Base-by-base conservation (phyloP, 2,888 invertebrate genomes). In the Xylota segnis region DNA sequence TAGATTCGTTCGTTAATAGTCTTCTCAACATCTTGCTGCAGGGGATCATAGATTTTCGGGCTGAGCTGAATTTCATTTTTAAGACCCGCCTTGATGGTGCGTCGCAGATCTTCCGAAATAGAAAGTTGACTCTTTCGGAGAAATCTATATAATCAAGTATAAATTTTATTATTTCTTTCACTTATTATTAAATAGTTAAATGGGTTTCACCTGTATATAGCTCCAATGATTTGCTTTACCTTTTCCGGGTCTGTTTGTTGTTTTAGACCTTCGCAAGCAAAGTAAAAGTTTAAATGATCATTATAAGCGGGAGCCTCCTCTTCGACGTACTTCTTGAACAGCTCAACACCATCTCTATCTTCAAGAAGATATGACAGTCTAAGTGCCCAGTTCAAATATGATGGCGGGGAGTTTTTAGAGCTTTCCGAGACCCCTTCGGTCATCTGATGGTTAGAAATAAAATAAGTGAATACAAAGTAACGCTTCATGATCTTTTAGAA, bases 271-370 rank as follows among this genome's bases (percentile, higher is more conserved):
- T 97, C 96, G 93, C 97, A 97, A 66, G 98, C 98, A 93, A 98
- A 98, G 95, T 97, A 98, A 93, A 98, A 98, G 93, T 96, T 95
- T 90, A 97, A 94, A 71, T 96, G 95, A 93, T 96, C 96, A 89
- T 96, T 95, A 93, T 96, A 95, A 90, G 95, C 94, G 87, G 94
- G 95, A 90, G 96, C 96, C 92, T 97, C 97, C 89, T 95, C 95
- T 91, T 95, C 94, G 90, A 97, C 95, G 93, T 96, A 97, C 92
- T 94, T 94, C 92, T 96, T 95, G 93, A 98, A 98, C 90, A 98
- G 93, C 84, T 96, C 95, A 89, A 97, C 96, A 83, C 98, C 98
- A 92, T 98, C 97, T 88, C 95, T 95, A 93, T 98, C 98, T 93
- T 96, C 95, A 89, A 98, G 94, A 89, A 98, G 94, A 90, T 95